Evolutionary conservation across 2,888 invertebrate species (phyloP).

Genomic region (Beris morrisii): DNA sequence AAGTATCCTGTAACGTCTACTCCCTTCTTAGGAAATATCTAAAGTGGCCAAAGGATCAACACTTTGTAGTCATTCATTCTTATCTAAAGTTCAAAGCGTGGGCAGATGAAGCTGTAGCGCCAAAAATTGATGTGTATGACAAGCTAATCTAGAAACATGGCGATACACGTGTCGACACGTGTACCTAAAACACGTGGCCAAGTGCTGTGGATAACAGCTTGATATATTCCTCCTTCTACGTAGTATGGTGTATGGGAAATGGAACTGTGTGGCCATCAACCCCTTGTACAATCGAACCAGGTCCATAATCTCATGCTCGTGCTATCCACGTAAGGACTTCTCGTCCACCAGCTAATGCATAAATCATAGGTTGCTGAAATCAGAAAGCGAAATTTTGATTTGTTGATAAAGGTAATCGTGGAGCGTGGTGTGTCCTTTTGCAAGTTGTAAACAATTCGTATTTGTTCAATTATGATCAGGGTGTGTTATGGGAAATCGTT

Average conservation of each 20-base stretch:
- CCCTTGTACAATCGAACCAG: too few species aligned
- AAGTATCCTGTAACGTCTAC: too few species aligned
- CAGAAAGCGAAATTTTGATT: constrained; percentile 19
- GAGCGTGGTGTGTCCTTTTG: too few species aligned
- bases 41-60: constrained; percentile 24
- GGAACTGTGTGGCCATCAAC: too few species aligned
- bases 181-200: constrained; percentile 41
- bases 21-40: too few species aligned
- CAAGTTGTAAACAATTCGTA: too few species aligned
- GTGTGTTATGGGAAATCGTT: too few species aligned
- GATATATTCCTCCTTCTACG: constrained; percentile 35
- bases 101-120: too few species aligned
- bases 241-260: too few species aligned
- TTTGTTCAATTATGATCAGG: too few species aligned
- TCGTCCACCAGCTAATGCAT: constrained; percentile 28
- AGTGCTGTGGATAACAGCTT: constrained; percentile 43
- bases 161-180: constrained; percentile 43
- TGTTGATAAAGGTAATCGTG: background rate
- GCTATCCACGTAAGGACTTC: constrained; percentile 1
- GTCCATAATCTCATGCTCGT: too few species aligned
- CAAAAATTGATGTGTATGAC: constrained; percentile 42
- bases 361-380: constrained; percentile 29
- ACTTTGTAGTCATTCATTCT: constrained; percentile 6
- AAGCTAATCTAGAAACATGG: constrained; percentile 42
- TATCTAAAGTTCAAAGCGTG: constrained; percentile 10